Evolutionary conservation across 2,113 vertebrate genomes (phyloP), one percentile per base, ranked within the genome.

Genomic region (Lanius collurio): DNA sequence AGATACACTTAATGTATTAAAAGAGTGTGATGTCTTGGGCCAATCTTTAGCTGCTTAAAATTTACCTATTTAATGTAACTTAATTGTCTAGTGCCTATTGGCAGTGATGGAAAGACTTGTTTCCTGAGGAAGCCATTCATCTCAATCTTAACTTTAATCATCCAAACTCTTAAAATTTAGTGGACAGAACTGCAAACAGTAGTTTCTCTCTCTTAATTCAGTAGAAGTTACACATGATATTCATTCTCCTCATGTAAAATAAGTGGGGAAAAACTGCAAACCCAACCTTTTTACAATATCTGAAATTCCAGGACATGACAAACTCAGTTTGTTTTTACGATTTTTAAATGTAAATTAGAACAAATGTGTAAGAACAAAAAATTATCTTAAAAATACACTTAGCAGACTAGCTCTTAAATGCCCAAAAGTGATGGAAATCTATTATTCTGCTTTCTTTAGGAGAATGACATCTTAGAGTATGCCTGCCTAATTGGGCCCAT

Each of bases 401-500:
- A 59, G 11, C 57, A 67, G 20, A 67, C 19, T 41, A 75, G 46
- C 12, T 81, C 6, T 64, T 52, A 53, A 44, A 15, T 39, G 8
- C 7, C 31, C 22, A 73, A 57, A 60, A 0, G 0, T 26, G 49
- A 3, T 50, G 5, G 13, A 7, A 52, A 62, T 41, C 19, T 85
- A 19, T 52, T 64, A 37, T 31, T 85, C 52, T 39, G 11, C 1
- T 1, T 62, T 65, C 53, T 68, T 84, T 35, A 79, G 52, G 3
- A 46, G 13, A 46, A 79, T 5, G 6, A 3, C 17, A 56, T 42
- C 49, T 83, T 76, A 73, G 11, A 74, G 20, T 13, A 63, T 21
- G 33, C 22, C 41, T 87, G 28, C 53, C 69, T 73, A 75, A 76
- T 4, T 12, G 2, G 19, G 30, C 20, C 17, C 47, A 62, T 26